Evolutionary conservation across 2,113 vertebrate genomes (phyloP).

Genomic region (Gobiocypris rarus): DNA sequence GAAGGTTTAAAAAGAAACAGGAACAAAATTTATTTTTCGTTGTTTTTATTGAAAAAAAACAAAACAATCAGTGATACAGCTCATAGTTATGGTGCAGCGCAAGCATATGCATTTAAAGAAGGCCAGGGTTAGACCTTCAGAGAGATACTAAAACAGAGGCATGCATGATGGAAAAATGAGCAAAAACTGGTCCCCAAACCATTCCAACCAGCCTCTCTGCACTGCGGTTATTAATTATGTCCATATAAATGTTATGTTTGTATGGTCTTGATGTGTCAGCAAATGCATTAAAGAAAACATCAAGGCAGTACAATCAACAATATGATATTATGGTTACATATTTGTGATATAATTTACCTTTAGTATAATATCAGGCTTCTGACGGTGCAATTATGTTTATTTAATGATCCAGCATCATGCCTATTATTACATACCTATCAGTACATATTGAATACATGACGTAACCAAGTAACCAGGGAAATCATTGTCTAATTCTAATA

Average conservation of each 20-base stretch:
- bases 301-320: conserved; percentile 25
- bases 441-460: not conserved
- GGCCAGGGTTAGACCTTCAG: conserved; percentile 3
- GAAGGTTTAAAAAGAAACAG: not conserved
- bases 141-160: conserved; percentile 41
- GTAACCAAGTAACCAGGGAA: not conserved
- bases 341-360: not conserved
- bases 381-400: not conserved
- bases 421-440: not conserved
- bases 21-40: not conserved
- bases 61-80: conserved; percentile 23
- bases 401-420: not conserved
- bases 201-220: not conserved
- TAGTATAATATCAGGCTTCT: not conserved
- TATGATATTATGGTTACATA: not conserved
- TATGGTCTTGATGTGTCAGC: not conserved
- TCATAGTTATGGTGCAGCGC: conserved; percentile 34
- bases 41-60: conserved; percentile 35
- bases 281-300: conserved; percentile 10
- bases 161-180: conserved; percentile 31
- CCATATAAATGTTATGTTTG: not conserved
- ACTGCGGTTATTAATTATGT: not conserved
- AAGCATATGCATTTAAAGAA: conserved; percentile 33
- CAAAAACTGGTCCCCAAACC: conserved; percentile 12
- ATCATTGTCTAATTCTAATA: not conserved